Evolutionary conservation across 1,140 invertebrate species (phyloP).

Genomic region (Caenorhabditis brenneri): DNA sequence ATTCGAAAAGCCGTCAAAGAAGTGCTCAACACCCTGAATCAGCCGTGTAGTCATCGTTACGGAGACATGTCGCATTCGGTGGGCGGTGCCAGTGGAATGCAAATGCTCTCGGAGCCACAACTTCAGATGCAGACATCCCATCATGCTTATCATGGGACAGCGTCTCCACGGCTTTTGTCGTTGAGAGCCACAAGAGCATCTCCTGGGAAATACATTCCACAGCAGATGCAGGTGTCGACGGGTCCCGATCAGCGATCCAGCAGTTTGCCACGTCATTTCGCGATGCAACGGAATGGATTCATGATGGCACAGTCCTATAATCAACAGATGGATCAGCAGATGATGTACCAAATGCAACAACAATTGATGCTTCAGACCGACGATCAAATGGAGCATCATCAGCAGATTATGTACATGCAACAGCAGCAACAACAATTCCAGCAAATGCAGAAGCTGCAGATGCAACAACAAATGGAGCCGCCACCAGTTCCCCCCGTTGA

Average conservation of each 20-base stretch:
- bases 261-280: conserved; percentile 47
- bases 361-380: neutral
- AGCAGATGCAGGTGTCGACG: neutral
- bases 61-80: conserved; percentile 6
- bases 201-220: conserved; percentile 14
- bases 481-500: neutral
- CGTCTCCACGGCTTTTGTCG: neutral
- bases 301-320: conserved; percentile 18
- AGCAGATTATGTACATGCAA: neutral
- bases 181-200: conserved; percentile 22
- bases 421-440: neutral
- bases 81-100: neutral
- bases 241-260: conserved; percentile 11
- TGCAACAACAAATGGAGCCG: neutral
- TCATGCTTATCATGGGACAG: neutral
- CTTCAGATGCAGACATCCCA: conserved; percentile 36
- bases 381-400: neutral
- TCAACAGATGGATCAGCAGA: neutral
- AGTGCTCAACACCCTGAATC: conserved; percentile 10
- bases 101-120: neutral
- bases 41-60: conserved; percentile 5
- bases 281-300: conserved; percentile 22
- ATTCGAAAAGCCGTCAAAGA: conserved; percentile 26
- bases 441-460: neutral
- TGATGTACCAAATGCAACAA: neutral